Percentiles rank a stretch among this genome's conserved stretches.
Conservation (phyloP, 2,113 vertebrate species). For the Lagopus muta region DNA sequence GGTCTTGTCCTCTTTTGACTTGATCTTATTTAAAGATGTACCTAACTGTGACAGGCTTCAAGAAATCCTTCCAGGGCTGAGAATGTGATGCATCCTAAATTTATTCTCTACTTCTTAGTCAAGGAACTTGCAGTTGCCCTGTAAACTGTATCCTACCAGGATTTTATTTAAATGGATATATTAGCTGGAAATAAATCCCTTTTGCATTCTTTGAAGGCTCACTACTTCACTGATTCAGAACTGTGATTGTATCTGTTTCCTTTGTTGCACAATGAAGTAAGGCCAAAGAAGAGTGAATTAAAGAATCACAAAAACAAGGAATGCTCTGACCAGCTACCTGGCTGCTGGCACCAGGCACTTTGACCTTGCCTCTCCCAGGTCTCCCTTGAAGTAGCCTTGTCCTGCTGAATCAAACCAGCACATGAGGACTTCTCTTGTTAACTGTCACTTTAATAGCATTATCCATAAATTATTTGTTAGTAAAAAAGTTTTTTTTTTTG, state of each 20-base stretch:
- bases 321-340: not conserved
- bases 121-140: not conserved
- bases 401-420: not conserved
- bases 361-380: not conserved
- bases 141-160: not conserved
- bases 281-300: not conserved
- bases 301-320: not conserved
- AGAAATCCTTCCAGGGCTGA: not conserved
- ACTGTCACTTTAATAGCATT: not conserved
- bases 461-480: not conserved
- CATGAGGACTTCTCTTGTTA: not conserved
- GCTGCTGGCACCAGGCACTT: not conserved
- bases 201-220: not conserved
- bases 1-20: not conserved
- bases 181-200: not conserved
- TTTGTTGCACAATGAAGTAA: not conserved
- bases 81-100: not conserved
- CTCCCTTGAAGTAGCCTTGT: not conserved
- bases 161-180: not conserved
- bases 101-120: not conserved
- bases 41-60: not conserved
- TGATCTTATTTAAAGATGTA: not conserved
- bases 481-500: not conserved
- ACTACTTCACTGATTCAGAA: not conserved
- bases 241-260: not conserved